Base-by-base conservation (phyloP, 2,113 vertebrate species). In the Shinisaurus crocodilurus region DNA sequence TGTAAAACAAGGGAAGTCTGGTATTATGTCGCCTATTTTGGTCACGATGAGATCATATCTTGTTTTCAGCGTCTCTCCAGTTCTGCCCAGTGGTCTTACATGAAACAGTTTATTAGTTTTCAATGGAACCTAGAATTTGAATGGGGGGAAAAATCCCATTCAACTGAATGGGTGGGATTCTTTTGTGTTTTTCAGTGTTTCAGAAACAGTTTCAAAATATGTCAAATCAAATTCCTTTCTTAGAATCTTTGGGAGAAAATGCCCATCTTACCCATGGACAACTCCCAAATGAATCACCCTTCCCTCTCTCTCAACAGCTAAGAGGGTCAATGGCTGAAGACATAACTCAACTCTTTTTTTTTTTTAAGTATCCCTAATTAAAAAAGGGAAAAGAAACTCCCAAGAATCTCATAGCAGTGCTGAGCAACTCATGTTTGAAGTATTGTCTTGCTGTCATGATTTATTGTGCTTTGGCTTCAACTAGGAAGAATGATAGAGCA, bases 11-110 rank as follows among this genome's bases (percentile, higher is more conserved):
- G 92, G 93, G 86, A 97, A 95, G 91, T 94, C 92, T 94, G 93
- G 92, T 94, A 91, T 96, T 94, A 76, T 76, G 43, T n/a, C 85
- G 79, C 70, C 87, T 74, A 74, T 82, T 81, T 93, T 92, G 91
- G 93, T 92, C 94, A 95, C 93, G 93, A 94, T 94, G 95, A 96
- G 96, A 95, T 95, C 93, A 89, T 91, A 95, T 94, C 94, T 97
- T 95, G 82, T 94, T 96, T 95, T 93, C 92, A 96, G 90, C 92
- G 94, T 93, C 93, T 93, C 89, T 96, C 95, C 89, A 95, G 90
- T 94, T 97, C 90, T 95, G 91, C 89, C n/a, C 81, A 95, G 94
- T 94, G 90, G 91, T 94, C 95, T 93, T 96, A 96, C 91, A 93
- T 89, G 92, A 92, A 93, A 89, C 87, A 92, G 91, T 63, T 95